phyloP scores from a whole-genome alignment of 2,888 invertebrate genomes.

The Tyria jacobaeae region DNA sequence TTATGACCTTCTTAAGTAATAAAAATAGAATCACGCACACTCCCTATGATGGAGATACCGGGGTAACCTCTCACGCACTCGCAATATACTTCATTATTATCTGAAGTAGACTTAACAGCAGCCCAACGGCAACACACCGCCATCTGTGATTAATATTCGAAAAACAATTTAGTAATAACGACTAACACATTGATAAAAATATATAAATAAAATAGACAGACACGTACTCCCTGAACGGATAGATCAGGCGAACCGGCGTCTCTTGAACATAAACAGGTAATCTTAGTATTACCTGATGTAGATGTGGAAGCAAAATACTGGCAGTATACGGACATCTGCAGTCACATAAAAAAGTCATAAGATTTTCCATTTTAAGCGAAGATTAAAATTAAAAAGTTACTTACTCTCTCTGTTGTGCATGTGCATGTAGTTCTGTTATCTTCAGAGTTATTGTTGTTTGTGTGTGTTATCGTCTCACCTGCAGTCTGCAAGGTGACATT shows the following conservation, averaged over 20 bases:
- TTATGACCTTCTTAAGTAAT: neutral
- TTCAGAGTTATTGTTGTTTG: neutral
- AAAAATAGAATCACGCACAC: slow-evolving; percentile 49
- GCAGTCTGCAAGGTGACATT: neutral
- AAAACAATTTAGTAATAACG: neutral
- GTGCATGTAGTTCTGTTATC: neutral
- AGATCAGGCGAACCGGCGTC: neutral
- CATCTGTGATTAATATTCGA: neutral
- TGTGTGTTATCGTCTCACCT: neutral
- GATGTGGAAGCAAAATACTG: neutral
- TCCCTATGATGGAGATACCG: slow-evolving; percentile 58
- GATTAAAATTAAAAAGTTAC: too few relatives aligned
- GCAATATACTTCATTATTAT: neutral
- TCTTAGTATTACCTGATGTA: neutral
- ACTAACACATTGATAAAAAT: neutral
- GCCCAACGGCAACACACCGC: slow-evolving; percentile 1
- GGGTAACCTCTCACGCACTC: slow-evolving; percentile 24
- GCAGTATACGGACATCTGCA: neutral
- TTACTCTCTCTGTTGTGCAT: too few relatives aligned
- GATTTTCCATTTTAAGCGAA: neutral
- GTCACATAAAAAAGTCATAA: neutral
- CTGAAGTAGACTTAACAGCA: neutral
- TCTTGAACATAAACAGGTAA: slow-evolving; percentile 2
- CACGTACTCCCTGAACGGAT: slow-evolving; percentile 1
- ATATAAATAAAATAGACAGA: neutral